Evolutionary conservation across 2,888 invertebrate species (phyloP), one percentile per base, ranked within the genome.

Genomic region (Drosophila mimica): DNA sequence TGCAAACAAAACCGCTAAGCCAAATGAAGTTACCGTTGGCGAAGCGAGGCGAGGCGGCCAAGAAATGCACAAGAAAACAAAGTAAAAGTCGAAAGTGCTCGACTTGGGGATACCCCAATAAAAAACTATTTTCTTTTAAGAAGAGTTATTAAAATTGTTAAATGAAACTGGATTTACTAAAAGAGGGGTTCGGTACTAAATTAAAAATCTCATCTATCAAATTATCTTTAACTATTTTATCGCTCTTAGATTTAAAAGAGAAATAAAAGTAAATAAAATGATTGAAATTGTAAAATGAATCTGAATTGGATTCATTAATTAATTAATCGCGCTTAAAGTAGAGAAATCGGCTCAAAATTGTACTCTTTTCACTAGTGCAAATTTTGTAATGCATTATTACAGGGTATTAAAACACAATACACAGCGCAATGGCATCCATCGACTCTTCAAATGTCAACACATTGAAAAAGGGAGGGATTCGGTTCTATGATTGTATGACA

Each of bases 381-480:
- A 13, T 25, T 17, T 34, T 34, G 11, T 2, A 11, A n/a, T 17
- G 17, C 6, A 25, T 25, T n/a, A 38, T 28, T 0, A 56, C 30
- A 30, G 30, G 40, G 56, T 20, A 57, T 43, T 5, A 3, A 52
- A 59, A 25, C 54, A 62, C 54, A 61, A 61, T 40, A 28, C 7
- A 34, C 9, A 48, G n/a, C 48, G 34, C 33, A 38, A 51, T 17
- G 53, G 43, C 53, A 60, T 46, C n/a, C 40, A 57, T 33, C 28
- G 63, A 73, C 79, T 62, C 82, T 79, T 82, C 69, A 83, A 81
- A 78, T 81, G 81, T 83, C 84, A 83, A 76, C 76, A 51, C 58
- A 72, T 56, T 70, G 20, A 1, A 25, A 31, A 15, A 34, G 20
- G 28, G 34, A 17, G 33, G 28, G 49, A 15, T 71, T 66, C 43